These are phyloP conservation scores for Busseola fusca DNA, from an alignment of 2,888 invertebrate genomes.

Conservation along the genomic window DNA sequence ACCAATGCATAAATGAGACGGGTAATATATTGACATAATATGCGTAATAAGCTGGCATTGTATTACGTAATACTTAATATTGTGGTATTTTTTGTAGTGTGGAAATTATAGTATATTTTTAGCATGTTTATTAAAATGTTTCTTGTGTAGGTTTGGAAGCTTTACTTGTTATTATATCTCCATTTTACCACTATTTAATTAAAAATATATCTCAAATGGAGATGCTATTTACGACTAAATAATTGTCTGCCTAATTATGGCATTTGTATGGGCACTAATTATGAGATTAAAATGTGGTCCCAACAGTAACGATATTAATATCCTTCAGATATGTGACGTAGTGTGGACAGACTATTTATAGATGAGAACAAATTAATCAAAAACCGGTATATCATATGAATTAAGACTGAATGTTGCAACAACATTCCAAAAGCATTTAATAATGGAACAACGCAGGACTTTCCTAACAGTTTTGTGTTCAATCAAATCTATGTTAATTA, in stretches of 20 bases:
- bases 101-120: slow-evolving; percentile 32
- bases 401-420: slow-evolving; percentile 70
- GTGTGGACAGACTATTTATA: background rate
- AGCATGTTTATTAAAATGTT: slow-evolving; percentile 23
- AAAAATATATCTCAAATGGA: slow-evolving; percentile 7
- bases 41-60: slow-evolving; percentile 56
- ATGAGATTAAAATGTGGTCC: background rate
- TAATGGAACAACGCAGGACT: slow-evolving; percentile 27
- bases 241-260: background rate
- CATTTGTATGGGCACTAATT: slow-evolving; percentile 5
- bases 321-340: background rate
- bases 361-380: slow-evolving; percentile 7
- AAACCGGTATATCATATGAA: slow-evolving; percentile 5
- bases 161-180: slow-evolving; percentile 10
- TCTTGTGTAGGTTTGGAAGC: background rate
- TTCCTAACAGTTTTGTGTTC: slow-evolving; percentile 18
- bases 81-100: slow-evolving; percentile 26
- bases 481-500: slow-evolving; percentile 2
- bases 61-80: slow-evolving; percentile 55
- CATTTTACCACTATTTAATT: slow-evolving; percentile 1
- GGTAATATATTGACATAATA: slow-evolving; percentile 35
- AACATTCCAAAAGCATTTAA: slow-evolving; percentile 79
- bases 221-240: slow-evolving; percentile 7
- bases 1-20: slow-evolving; percentile 46
- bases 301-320: background rate